Evolutionary conservation across 2,797 vertebrate genomes (phyloP).

Genomic region (Etheostoma perlongum): DNA sequence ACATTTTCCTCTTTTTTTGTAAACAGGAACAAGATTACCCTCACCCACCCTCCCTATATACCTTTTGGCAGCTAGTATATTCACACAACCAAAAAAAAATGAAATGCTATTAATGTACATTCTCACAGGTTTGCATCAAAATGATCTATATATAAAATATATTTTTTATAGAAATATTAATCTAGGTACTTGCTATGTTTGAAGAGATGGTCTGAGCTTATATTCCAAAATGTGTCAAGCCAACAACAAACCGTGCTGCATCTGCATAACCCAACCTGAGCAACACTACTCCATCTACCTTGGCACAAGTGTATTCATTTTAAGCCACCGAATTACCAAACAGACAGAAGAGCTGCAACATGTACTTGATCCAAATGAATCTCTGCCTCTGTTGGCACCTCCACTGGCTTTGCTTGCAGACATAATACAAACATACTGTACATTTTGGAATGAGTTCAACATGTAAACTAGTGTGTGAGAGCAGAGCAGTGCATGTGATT

Average conservation of each 20-base stretch:
- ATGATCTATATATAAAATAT: no score
- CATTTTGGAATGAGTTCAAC: conserved; percentile 11
- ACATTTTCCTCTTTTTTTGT: no score
- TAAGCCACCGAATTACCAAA: conserved; percentile 22
- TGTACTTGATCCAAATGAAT: conserved; percentile 28
- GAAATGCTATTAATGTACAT: no score
- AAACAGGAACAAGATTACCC: no score
- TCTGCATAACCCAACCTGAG: conserved; percentile 31
- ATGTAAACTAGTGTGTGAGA: conserved; percentile 15
- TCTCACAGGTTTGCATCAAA: no score
- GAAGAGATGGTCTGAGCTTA: conserved; percentile 29
- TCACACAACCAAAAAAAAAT: no score
- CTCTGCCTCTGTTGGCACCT: conserved; percentile 22
- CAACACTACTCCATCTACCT: conserved; percentile 8
- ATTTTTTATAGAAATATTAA: conserved; percentile 24
- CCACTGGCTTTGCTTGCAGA: conserved; percentile 3
- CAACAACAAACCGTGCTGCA: conserved; percentile 2
- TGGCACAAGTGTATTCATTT: conserved; percentile 17
- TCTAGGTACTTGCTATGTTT: conserved; percentile 27
- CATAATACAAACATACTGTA: not conserved
- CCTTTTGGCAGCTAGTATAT: no score
- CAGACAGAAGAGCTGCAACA: conserved; percentile 5
- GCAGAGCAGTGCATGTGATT: conserved; percentile 7
- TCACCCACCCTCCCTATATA: no score
- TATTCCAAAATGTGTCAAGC: conserved; percentile 7